These are phyloP conservation scores for Eupithecia inturbata DNA, from an alignment of 2,888 invertebrate genomes.

Conservation along the genomic window DNA sequence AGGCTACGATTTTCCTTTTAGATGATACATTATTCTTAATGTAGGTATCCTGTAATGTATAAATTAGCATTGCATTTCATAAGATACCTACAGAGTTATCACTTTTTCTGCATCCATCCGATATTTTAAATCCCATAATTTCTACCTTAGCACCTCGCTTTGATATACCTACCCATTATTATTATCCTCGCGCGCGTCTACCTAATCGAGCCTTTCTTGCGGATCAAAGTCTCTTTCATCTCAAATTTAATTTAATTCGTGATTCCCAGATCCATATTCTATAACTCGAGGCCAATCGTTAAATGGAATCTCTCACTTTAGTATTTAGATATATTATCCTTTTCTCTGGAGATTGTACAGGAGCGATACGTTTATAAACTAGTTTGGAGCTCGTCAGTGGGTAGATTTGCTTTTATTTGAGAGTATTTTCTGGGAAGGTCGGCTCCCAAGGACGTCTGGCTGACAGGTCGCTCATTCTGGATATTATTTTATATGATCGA, in stretches of 20 bases:
- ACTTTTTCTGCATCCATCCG: constrained; percentile 30
- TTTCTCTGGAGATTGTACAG: constrained; percentile 55
- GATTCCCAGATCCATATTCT: constrained; percentile 40
- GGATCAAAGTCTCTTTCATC: constrained; percentile 53
- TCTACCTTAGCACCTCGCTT: constrained; percentile 45
- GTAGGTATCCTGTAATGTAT: not conserved
- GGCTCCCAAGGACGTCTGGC: constrained; percentile 67
- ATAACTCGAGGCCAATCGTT: constrained; percentile 42
- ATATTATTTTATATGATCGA: constrained; percentile 54
- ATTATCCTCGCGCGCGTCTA: constrained; percentile 53
- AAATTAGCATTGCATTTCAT: not conserved
- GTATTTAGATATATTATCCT: constrained; percentile 61
- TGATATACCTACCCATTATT: constrained; percentile 56
- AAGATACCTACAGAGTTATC: not conserved
- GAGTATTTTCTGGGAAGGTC: constrained; percentile 73
- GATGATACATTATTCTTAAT: not conserved
- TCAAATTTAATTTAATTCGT: constrained; percentile 56
- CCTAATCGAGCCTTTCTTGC: constrained; percentile 55
- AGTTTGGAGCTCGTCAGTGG: constrained; percentile 59
- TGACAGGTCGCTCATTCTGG: constrained; percentile 54
- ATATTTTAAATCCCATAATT: constrained; percentile 55
- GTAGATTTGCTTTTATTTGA: constrained; percentile 69
- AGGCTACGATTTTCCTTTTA: constrained; percentile 45
- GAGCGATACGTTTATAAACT: constrained; percentile 67
- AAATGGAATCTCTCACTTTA: constrained; percentile 52